A percentile compares a stretch with the other conserved stretches of the same genome.
These are phyloP conservation scores for Drosophila kohkoa DNA, from an alignment of 1,140 invertebrate species.

Conservation along the genomic window DNA sequence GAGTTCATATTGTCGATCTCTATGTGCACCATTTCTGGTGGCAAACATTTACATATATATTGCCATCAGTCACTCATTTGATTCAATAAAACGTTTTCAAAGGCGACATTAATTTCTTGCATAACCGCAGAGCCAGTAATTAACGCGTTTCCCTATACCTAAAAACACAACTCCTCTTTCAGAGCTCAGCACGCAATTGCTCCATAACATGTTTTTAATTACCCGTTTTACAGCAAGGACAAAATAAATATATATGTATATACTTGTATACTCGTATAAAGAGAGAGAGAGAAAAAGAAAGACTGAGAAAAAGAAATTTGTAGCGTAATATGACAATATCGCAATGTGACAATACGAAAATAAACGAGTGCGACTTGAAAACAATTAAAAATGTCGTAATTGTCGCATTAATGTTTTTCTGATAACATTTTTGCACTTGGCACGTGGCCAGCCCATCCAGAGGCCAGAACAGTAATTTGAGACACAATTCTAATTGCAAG, in stretches of 20 bases:
- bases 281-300: too few relatives aligned
- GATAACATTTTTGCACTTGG: slow-evolving; percentile 70
- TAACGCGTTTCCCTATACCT: slow-evolving; percentile 43
- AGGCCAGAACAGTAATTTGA: neutral
- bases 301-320: neutral
- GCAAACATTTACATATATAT: slow-evolving; percentile 47
- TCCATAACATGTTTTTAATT: slow-evolving; percentile 78
- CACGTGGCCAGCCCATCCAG: slow-evolving; percentile 46
- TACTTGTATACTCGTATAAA: neutral
- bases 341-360: slow-evolving; percentile 47
- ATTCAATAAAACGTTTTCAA: slow-evolving; percentile 60
- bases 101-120: slow-evolving; percentile 67
- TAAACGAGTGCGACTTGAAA: slow-evolving; percentile 67
- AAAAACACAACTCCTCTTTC: neutral
- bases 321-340: slow-evolving; percentile 39
- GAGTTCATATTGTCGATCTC: slow-evolving; percentile 37
- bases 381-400: slow-evolving; percentile 81
- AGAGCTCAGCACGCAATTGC: slow-evolving; percentile 25
- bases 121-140: slow-evolving; percentile 52
- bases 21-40: slow-evolving; percentile 4
- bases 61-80: slow-evolving; percentile 71
- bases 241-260: slow-evolving; percentile 1
- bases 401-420: slow-evolving; percentile 80
- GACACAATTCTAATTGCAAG: slow-evolving; percentile 41
- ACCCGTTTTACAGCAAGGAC: slow-evolving; percentile 58